These are phyloP conservation scores for Clamator glandarius DNA, from an alignment of 2,797 vertebrate genomes.

Conservation along the genomic window DNA sequence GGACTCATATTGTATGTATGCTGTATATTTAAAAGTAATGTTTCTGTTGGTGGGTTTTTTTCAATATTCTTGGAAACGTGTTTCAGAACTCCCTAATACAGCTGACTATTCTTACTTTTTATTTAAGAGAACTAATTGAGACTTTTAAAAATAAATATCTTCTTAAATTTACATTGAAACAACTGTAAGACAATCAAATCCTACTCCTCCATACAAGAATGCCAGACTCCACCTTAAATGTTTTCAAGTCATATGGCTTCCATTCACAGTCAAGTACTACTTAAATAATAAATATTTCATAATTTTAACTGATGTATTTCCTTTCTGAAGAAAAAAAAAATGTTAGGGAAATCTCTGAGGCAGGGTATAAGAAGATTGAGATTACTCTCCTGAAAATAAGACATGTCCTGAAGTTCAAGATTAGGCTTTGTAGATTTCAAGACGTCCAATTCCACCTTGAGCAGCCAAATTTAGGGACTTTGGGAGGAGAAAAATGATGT, in stretches of 20 bases:
- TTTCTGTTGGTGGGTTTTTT: not conserved
- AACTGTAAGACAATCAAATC: not conserved
- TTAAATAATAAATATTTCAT: not conserved
- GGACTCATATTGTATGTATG: not conserved
- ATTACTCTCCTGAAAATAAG: constrained; percentile 53
- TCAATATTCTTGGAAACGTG: not conserved
- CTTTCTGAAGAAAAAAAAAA: not conserved
- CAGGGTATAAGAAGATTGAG: not conserved
- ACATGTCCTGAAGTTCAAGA: constrained; percentile 37
- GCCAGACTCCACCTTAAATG: not conserved
- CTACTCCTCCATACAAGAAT: fast-evolving
- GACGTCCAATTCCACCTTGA: constrained; percentile 48
- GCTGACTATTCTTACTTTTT: not conserved
- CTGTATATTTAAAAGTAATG: not conserved
- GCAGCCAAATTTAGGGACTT: constrained; percentile 33
- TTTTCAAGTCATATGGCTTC: not conserved
- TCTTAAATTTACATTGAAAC: not conserved
- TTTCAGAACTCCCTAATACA: not conserved
- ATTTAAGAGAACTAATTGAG: not conserved
- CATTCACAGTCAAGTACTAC: not conserved
- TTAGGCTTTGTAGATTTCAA: constrained; percentile 61
- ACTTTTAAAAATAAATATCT: not conserved
- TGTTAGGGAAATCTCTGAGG: not conserved
- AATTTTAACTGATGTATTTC: not conserved
- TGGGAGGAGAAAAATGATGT: constrained; percentile 36